Percentiles rank a stretch among this genome's conserved stretches.
phyloP scores from a whole-genome alignment of 2,888 invertebrate species.

The Noctua janthe region DNA sequence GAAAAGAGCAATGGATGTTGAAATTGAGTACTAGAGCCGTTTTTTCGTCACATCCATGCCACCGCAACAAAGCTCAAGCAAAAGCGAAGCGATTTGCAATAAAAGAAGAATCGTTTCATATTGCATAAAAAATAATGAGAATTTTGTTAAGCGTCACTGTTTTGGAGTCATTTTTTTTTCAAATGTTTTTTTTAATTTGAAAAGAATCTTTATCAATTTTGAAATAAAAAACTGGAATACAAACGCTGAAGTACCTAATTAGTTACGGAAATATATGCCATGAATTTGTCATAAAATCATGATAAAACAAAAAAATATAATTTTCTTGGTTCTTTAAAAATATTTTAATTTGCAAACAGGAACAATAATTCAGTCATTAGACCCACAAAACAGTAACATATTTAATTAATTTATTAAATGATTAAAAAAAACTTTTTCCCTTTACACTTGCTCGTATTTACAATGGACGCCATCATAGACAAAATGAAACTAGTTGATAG shows the following conservation, averaged over 20 bases:
- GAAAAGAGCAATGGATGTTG: slow-evolving; percentile 49
- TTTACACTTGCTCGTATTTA: slow-evolving; percentile 90
- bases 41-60: slow-evolving; percentile 78
- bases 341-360: neutral
- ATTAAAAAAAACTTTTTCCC: slow-evolving; percentile 71
- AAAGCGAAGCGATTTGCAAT: slow-evolving; percentile 86
- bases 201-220: neutral
- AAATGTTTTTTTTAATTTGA: too few relatives aligned
- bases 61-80: slow-evolving; percentile 87
- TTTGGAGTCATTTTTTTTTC: slow-evolving; percentile 61
- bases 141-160: slow-evolving; percentile 73
- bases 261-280: slow-evolving; percentile 3
- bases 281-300: slow-evolving; percentile 4
- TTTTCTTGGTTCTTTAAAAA: neutral
- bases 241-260: neutral
- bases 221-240: neutral
- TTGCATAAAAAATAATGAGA: slow-evolving; percentile 53
- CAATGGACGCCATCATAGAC: slow-evolving; percentile 78
- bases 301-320: neutral
- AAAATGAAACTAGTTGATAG: slow-evolving; percentile 74
- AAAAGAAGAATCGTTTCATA: slow-evolving; percentile 65
- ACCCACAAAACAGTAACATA: slow-evolving; percentile 82
- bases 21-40: slow-evolving; percentile 47
- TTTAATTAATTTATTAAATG: slow-evolving; percentile 39
- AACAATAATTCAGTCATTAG: slow-evolving; percentile 36